Conservation (phyloP, 2,888 invertebrate species). For the Catocala nupta region DNA sequence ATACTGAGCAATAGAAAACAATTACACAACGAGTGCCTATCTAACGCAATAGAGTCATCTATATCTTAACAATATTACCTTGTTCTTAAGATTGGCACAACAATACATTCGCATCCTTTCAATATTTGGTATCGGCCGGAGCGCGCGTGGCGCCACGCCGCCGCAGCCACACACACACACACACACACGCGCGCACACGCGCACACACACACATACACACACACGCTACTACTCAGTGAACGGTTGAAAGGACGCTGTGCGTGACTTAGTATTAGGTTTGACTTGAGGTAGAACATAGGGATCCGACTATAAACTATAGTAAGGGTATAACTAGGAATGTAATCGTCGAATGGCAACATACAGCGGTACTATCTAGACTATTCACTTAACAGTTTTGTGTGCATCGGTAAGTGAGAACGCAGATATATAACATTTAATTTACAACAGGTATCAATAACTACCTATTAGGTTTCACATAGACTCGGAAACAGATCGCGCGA, state of each 20-base stretch:
- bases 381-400: slow-evolving; percentile 69
- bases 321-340: slow-evolving; percentile 85
- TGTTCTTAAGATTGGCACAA: slow-evolving; percentile 84
- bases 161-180: slow-evolving; percentile 33
- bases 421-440: slow-evolving; percentile 51
- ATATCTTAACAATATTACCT: slow-evolving; percentile 84
- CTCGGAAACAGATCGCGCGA: slow-evolving; percentile 39
- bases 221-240: slow-evolving; percentile 47
- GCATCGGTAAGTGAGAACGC: slow-evolving; percentile 60
- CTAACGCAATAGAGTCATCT: slow-evolving; percentile 81
- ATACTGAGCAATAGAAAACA: slow-evolving; percentile 87
- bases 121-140: slow-evolving; percentile 78
- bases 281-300: slow-evolving; percentile 86
- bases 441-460: slow-evolving; percentile 48
- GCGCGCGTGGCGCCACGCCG: slow-evolving; percentile 31
- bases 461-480: slow-evolving; percentile 50
- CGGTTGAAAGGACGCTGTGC: slow-evolving; percentile 73
- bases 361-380: slow-evolving; percentile 79
- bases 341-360: slow-evolving; percentile 82
- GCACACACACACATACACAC: slow-evolving; percentile 34
- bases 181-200: slow-evolving; percentile 25
- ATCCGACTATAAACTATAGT: slow-evolving; percentile 79
- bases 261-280: slow-evolving; percentile 82
- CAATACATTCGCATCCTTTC: slow-evolving; percentile 75
- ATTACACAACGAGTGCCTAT: slow-evolving; percentile 79